Evolutionary conservation across 1,140 invertebrate species (phyloP), one percentile per base, ranked within the genome.

Genomic region (Nephotettix cincticeps): DNA sequence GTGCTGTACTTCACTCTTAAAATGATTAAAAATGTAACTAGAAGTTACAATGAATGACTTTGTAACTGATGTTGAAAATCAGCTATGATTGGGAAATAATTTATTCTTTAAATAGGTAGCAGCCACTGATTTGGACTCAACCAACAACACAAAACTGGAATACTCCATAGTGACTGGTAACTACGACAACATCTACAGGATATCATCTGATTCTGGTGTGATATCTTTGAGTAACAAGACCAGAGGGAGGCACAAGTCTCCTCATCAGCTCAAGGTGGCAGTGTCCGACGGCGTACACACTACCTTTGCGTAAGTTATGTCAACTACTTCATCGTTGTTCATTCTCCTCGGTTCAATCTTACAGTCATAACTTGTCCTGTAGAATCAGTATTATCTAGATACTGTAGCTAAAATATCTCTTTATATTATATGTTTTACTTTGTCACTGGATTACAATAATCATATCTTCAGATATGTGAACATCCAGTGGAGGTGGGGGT

Each of bases 141-240:
- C 85, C 23, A 84, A 86, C 30, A 82, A 83, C 47, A 81, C 83
- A 0, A 80, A 81, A n/a, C 81, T 94, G 11, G 85, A 87, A 61
- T 83, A 81, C 40, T 89, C 91, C 72, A 91, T 98, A 65, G 88
- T 91, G 27, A 89, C 91, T 73, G 95, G 94, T 9, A 95, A 97
- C 81, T 83, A 86, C 51, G 87, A 85, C 17, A 88, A 90, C 40
- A 88, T 90, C 66, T 98, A 98, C 80, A 79, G 85, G 21, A 91
- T 99, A 54, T 86, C 96, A 78, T 78, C 85, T 3, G 80, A 83
- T 56, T 89, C 85, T 28, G 97, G 96, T 32, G 80, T 90, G 32
- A 85, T 98, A 30, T 88, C 86, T 0, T 85, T 93, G 0, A 79
- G 82, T 17, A 84, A 88, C 73, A 83, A 87, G 0, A 84, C 81